Base-by-base conservation (phyloP, 1,140 invertebrate species). In the Drosophila hydei region DNA sequence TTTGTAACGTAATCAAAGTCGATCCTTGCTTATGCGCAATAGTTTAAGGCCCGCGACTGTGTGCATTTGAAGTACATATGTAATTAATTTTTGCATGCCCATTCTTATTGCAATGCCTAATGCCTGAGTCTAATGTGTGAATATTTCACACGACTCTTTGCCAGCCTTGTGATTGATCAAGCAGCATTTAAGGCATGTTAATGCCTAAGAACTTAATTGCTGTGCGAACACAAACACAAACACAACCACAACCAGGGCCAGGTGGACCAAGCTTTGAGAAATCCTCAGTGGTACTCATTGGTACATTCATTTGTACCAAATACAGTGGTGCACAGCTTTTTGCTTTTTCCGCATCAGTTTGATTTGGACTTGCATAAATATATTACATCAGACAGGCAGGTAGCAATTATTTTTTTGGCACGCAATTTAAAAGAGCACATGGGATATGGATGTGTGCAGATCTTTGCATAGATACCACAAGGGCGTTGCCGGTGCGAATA, bases 121-220 rank as follows among this genome's bases (percentile, higher is more conserved):
- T 75, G 67, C 52, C 54, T n/a, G 68, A 61, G 16, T 62, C 60
- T 67, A 64, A 85, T 87, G 80, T 85, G 80, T 85, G 81, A 85
- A 85, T 36, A 61, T 51, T 80, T 85, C 80, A 58, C 80, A 85
- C 50, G 43, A 72, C 63, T 77, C 55, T 70, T 71, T 43, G 58
- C 6, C 51, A 73, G 56, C 71, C 65, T 73, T 69, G 71, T 72
- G 50, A 42, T 16, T 62, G 60, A 76, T 87, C 77, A 75, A 21
- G 61, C 60, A 59, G 56, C 67, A 43, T 75, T 73, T 73, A 70
- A 58, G 61, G 51, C 71, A 73, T 33, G 50, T 55, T 72, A 72
- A 68, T 72, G 21, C 23, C 11, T 73, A 70, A 84, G 77, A 84
- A 80, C 69, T 77, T 85, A 87, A 85, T 85, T 87, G 73, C 56